Base-by-base conservation (phyloP, 2,797 vertebrate genomes). In the Moxostoma hubbsi region DNA sequence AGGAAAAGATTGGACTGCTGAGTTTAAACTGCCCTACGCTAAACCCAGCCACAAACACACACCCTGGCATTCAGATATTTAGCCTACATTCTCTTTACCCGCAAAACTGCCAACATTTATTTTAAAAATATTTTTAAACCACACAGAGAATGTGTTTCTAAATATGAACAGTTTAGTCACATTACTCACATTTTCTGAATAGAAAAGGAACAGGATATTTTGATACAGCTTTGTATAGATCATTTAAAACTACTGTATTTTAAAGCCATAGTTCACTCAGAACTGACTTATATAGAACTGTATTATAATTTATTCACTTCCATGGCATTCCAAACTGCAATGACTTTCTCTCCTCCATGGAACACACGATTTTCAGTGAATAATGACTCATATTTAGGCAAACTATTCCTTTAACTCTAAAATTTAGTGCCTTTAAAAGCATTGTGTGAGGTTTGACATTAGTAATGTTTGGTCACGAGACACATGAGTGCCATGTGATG, bases 1-100 rank as follows among this genome's bases (percentile, higher is more conserved):
- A 72, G 73, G 67, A 36, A 84, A 80, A 77, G 79, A 81, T 75
- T 16, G 11, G 74, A 80, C 53, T n/a, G 84, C 91, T 89, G 79
- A 86, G 73, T 69, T 79, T 81, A 50, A 68, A 59, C 73, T 54
- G 15, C 7, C 55, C 66, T 66, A 58, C 24, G 36, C 36, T 36
- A 36, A 36, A 63, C n/a, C 16, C 49, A 43, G 58, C 5, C 43
- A 50, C 12, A 54, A 69, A 58, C 9, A 81, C 61, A 66, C 43
- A 45, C 36, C 5, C 43, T 66, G 63, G 73, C 45, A 66, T 75
- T 75, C 15, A 58, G 53, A 67, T 57, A 75, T 54, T 51, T 6
- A 46, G 36, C 50, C 10, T 15, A 73, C 59, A 63, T 63, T 63
- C 13, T 63, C n/a, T 54, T 61, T 64, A 77, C 65, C 64, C 55